A percentile compares a stretch with the other conserved stretches of the same genome.
phyloP scores from a whole-genome alignment of 1,140 invertebrate genomes.

The Lepeophtheirus salmonis region DNA sequence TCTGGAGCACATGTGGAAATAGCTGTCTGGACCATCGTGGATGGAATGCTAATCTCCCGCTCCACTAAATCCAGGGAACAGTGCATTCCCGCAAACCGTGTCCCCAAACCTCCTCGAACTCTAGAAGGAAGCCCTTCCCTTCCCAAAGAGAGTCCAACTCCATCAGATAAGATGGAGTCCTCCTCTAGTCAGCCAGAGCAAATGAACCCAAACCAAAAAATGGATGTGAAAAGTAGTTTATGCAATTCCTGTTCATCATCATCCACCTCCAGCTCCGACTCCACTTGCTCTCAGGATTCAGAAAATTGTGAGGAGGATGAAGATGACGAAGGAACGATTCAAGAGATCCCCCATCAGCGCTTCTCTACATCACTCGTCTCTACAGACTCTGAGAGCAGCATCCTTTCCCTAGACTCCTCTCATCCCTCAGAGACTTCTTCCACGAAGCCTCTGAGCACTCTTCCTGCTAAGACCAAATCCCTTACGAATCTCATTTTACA shows the following conservation, averaged over 20 bases:
- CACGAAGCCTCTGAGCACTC: background rate
- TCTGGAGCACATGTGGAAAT: background rate
- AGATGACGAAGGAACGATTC: background rate
- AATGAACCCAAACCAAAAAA: background rate
- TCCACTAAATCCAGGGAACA: background rate
- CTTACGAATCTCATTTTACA: background rate
- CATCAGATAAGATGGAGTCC: too few relatives aligned
- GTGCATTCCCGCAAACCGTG: background rate
- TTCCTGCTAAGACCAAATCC: background rate
- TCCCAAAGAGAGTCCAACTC: background rate
- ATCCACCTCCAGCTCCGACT: background rate
- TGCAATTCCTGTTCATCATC: background rate
- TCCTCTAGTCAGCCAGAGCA: background rate
- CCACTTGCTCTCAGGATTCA: background rate
- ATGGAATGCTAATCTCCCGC: background rate
- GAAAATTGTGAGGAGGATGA: background rate
- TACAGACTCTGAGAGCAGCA: background rate
- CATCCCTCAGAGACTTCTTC: background rate
- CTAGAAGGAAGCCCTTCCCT: background rate
- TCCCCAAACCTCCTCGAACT: conserved; percentile 6
- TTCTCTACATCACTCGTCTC: background rate
- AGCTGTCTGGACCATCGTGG: conserved; percentile 6
- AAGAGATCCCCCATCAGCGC: background rate
- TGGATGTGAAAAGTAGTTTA: too few relatives aligned
- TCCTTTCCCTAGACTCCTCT: background rate